Base-by-base conservation (phyloP, 1,140 invertebrate genomes). In the Penaeus chinensis region DNA sequence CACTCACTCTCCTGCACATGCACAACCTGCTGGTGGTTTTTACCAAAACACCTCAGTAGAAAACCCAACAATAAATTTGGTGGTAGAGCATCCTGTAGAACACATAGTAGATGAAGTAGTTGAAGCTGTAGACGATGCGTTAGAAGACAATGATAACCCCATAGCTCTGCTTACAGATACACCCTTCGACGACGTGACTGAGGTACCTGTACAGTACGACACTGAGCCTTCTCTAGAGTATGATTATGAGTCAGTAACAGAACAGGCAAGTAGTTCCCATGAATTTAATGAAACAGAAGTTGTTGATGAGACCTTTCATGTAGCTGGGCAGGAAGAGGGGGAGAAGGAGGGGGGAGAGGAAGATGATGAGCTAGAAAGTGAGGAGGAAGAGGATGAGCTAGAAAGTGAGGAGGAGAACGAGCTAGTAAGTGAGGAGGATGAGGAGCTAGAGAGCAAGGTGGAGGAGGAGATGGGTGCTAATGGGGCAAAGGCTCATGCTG, bases 31-130 rank as follows among this genome's bases (percentile, higher is more conserved):
- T 74, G 18, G 42, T 74, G 27, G 11, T 74, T 37, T 37, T 37
- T 32, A 74, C 54, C 54, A 74, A 74, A 74, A n/a, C 42, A 27
- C 71, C 71, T 74, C 71, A 7, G 22, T 74, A 74, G 71, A 74
- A n/a, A 74, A 74, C 42, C 42, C 71, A 32, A 37, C 27, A 74
- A 74, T 74, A 74, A 74, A 74, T 11, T 37, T 37, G 13, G 5
- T 37, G 13, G 22, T 74, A 74, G 71, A 74, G 42, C 27, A 27
- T 74, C 24, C n/a, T 74, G 42, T 74, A 74, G 71, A 74, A 32
- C 71, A 74, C 71, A 74, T 37, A 27, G 71, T 74, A 74, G 71
- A 74, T 74, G 71, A 74, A 74, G 71, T 74, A 74, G 71, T 19
- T 27, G 71, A 74, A 27, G 71, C 71, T 37, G 42, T 37, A 74